Conservation (phyloP, 2,888 invertebrate species). For the Argyra leucocephala region DNA sequence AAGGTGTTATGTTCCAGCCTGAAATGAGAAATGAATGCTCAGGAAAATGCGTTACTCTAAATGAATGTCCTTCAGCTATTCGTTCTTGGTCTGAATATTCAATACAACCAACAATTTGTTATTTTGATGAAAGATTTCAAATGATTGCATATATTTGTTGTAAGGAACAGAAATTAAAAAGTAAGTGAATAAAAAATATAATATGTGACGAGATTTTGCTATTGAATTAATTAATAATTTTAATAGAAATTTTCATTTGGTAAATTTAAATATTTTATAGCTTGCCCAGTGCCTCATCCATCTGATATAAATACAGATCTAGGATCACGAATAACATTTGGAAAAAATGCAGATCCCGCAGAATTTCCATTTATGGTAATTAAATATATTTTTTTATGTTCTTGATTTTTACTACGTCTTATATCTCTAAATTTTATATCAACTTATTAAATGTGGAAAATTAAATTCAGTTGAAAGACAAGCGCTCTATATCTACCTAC, state of each 20-base stretch:
- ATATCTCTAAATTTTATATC: too few species aligned
- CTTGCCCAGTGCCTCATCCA: neutral
- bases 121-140: neutral
- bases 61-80: neutral
- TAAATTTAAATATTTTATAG: neutral
- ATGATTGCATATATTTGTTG: neutral
- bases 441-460: too few species aligned
- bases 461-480: too few species aligned
- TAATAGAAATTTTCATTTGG: neutral
- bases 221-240: neutral
- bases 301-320: neutral
- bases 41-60: neutral
- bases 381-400: too few species aligned
- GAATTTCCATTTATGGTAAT: conserved; percentile 19
- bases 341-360: neutral
- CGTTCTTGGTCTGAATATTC: neutral
- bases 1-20: too few species aligned
- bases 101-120: neutral
- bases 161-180: neutral
- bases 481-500: too few species aligned
- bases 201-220: too few species aligned
- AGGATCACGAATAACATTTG: neutral
- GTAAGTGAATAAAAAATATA: too few species aligned
- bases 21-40: neutral
- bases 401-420: too few species aligned